These are phyloP conservation scores for Theristicus caerulescens DNA, from an alignment of 2,113 vertebrate genomes.

Conservation along the genomic window DNA sequence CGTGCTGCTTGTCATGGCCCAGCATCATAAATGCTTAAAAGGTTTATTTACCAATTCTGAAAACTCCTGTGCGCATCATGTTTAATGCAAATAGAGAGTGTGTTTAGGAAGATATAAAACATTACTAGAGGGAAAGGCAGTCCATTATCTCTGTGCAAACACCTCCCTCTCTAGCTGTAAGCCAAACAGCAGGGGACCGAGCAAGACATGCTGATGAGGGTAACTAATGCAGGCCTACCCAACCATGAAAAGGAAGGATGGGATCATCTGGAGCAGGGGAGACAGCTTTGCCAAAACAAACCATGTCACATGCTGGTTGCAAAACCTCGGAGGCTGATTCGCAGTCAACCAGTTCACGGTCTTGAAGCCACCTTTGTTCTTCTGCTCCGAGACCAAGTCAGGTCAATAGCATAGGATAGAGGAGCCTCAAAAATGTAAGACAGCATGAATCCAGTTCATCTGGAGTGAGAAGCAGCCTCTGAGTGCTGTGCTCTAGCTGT, in stretches of 20 bases:
- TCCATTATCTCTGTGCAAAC: constrained; percentile 51
- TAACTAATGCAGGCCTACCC: not conserved
- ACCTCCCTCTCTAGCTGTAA: constrained; percentile 50
- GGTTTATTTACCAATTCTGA: constrained; percentile 63
- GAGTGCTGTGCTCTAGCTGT: not conserved
- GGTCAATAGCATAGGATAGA: not conserved
- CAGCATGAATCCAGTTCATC: not conserved
- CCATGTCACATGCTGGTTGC: not conserved
- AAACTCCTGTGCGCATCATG: constrained; percentile 20
- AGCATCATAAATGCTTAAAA: constrained; percentile 48
- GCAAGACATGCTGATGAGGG: constrained; percentile 32
- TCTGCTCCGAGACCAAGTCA: accelerated
- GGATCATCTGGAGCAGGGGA: not conserved
- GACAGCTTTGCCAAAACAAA: not conserved
- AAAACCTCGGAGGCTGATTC: not conserved
- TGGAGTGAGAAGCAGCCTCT: not conserved
- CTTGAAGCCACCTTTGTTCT: not conserved
- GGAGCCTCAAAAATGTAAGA: not conserved
- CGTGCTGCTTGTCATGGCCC: not conserved
- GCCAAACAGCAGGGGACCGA: constrained; percentile 15
- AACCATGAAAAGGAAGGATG: not conserved
- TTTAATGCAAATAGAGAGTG: constrained; percentile 63
- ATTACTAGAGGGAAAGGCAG: constrained; percentile 55
- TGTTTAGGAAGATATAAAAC: constrained; percentile 61
- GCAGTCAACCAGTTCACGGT: not conserved